Evolutionary conservation across 2,888 invertebrate species (phyloP).

Genomic region (Plebejus melissa): DNA sequence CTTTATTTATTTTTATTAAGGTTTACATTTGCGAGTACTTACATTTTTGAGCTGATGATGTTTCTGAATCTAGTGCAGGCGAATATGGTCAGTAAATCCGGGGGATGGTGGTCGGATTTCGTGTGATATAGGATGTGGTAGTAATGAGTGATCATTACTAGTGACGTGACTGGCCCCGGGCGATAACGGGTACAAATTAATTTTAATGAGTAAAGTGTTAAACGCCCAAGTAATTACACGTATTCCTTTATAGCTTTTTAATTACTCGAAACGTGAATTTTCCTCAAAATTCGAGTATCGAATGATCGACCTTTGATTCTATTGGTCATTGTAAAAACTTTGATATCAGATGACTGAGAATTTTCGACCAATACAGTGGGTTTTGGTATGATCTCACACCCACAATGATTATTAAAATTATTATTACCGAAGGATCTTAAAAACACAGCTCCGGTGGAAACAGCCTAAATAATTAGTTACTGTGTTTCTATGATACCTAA

Average conservation of each 20-base stretch:
- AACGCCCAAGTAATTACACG: constrained; percentile 46
- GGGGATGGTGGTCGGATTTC: not conserved
- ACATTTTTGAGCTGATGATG: not conserved
- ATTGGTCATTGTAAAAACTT: not conserved
- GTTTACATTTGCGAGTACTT: not conserved
- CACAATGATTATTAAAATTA: not conserved
- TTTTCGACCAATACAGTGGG: not conserved
- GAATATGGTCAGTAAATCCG: not conserved
- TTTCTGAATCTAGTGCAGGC: not conserved
- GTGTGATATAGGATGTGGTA: not conserved
- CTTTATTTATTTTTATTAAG: not conserved
- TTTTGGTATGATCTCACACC: not conserved
- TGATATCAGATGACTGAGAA: not conserved
- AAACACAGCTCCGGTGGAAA: not conserved
- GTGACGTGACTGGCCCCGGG: constrained; percentile 34
- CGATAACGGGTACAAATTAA: constrained; percentile 46
- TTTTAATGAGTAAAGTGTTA: constrained; percentile 63
- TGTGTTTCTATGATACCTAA: not conserved
- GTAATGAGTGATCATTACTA: constrained; percentile 28
- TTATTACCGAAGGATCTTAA: not conserved
- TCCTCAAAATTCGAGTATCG: not conserved
- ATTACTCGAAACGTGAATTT: constrained; percentile 35
- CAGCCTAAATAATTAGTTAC: not conserved
- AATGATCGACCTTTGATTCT: not conserved
- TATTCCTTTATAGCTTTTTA: constrained; percentile 42